Percentiles rank a stretch among this genome's conserved stretches.
Evolutionary conservation across 1,140 invertebrate genomes (phyloP).

Genomic region (Carcinoscorpius rotundicauda): DNA sequence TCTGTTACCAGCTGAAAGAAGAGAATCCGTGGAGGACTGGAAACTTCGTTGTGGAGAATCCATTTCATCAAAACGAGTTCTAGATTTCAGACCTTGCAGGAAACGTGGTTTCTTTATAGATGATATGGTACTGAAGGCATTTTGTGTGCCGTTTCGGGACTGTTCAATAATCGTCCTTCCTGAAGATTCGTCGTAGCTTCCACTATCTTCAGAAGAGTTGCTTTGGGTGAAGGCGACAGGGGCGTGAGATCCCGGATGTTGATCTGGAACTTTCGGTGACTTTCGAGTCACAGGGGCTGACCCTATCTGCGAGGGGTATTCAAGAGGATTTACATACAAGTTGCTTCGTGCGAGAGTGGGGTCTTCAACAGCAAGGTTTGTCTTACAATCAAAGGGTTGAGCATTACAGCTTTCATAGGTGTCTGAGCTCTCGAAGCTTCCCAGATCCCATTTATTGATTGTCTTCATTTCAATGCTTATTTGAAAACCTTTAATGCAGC

Average conservation of each 20-base stretch:
- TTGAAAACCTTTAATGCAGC: conserved; percentile 9
- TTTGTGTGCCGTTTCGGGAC: conserved; percentile 9
- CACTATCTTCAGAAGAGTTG: conserved; percentile 16
- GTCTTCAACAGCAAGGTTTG: conserved; percentile 24
- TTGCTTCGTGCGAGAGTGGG: conserved; percentile 48
- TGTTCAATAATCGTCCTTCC: conserved; percentile 14
- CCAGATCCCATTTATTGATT: conserved; percentile 41
- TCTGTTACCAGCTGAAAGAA: conserved; percentile 18
- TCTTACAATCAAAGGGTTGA: conserved; percentile 72
- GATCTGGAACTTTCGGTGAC: conserved; percentile 83
- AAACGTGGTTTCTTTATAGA: conserved; percentile 58
- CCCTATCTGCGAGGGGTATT: conserved; percentile 48
- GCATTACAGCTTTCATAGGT: conserved; percentile 93
- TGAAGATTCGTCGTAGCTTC: conserved; percentile 18
- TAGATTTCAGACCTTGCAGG: conserved; percentile 38
- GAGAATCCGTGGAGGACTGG: conserved; percentile 31
- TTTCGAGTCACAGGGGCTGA: conserved; percentile 65
- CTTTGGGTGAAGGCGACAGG: conserved; percentile 13
- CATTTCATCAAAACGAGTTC: conserved; percentile 32
- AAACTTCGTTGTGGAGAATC: conserved; percentile 30
- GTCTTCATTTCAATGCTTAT: conserved; percentile 31
- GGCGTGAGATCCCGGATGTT: conserved; percentile 69
- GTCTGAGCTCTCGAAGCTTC: conserved; percentile 69
- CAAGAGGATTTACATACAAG: conserved; percentile 82
- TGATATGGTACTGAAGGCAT: conserved; percentile 8